Evolutionary conservation across 92 coral and sea anemone genomes (phyloP).

Genomic region (Porites cylindrica): DNA sequence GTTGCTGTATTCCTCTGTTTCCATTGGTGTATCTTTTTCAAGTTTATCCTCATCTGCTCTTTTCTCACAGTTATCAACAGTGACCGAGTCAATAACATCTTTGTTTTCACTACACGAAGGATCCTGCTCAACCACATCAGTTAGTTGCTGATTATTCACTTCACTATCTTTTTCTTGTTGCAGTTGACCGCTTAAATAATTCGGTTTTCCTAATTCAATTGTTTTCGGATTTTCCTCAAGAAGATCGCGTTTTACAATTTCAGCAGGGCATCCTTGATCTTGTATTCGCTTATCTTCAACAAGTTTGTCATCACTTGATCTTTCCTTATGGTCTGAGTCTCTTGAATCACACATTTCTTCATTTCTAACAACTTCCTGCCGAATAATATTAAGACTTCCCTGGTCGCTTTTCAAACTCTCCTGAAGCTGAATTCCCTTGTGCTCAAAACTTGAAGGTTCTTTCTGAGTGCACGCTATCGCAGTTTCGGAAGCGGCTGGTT

Average conservation of each 20-base stretch:
- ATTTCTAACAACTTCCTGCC: neutral
- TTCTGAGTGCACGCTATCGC: neutral
- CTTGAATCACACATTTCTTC: neutral
- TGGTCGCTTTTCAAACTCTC: neutral
- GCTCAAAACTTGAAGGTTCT: neutral
- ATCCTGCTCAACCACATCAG: neutral
- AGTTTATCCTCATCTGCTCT: neutral
- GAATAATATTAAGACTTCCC: neutral
- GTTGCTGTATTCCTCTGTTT: slow-evolving; percentile 16
- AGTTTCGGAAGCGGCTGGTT: neutral
- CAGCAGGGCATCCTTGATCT: neutral
- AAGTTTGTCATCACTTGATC: neutral
- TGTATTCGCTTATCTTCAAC: neutral
- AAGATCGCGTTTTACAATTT: neutral
- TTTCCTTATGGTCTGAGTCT: neutral
- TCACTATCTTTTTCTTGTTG: neutral
- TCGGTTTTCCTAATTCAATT: neutral
- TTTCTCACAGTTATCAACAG: neutral
- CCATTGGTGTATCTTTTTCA: slow-evolving; percentile 28
- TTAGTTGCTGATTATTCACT: neutral
- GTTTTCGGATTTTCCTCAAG: neutral
- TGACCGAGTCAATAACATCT: neutral
- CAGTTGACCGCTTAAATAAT: neutral
- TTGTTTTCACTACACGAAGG: neutral
- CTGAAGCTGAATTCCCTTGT: neutral